Conservation (phyloP, 2,113 vertebrate genomes). For the Pao palembangensis region DNA sequence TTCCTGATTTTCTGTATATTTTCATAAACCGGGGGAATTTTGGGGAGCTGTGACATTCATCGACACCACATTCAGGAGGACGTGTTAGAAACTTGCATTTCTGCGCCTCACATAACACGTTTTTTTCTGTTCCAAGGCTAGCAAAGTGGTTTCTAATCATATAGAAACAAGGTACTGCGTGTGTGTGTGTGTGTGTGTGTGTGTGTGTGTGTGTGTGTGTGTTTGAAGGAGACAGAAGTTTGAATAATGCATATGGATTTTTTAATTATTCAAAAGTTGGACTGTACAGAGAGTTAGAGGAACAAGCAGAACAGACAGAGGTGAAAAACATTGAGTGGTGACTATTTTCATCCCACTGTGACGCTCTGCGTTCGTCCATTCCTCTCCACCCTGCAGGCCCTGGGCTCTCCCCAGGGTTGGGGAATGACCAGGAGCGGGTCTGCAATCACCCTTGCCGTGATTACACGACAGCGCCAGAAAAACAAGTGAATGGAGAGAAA, state of each 20-base stretch:
- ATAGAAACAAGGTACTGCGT: constrained; percentile 9
- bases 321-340: constrained; percentile 33
- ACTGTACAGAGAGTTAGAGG: constrained; percentile 1
- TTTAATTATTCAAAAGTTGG: constrained; percentile 50
- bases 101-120: too few relatives aligned
- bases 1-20: too few relatives aligned
- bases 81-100: too few relatives aligned
- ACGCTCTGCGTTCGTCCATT: constrained; percentile 31
- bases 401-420: constrained; percentile 39
- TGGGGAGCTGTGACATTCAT: neutral
- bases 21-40: neutral
- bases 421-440: constrained; percentile 45
- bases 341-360: constrained; percentile 45
- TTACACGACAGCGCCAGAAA: constrained; percentile 17
- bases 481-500: constrained; percentile 15
- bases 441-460: constrained; percentile 24
- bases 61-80: too few relatives aligned
- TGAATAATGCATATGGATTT: constrained; percentile 52
- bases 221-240: constrained; percentile 10
- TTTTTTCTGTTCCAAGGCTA: neutral
- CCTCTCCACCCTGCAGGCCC: constrained; percentile 29
- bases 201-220: neutral
- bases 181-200: neutral
- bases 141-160: constrained; percentile 13
- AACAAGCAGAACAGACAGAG: constrained; percentile 2